Percentiles rank a stretch among this genome's conserved stretches.
phyloP scores from a whole-genome alignment of 1,140 invertebrate species.

The Drosophila burlai region DNA sequence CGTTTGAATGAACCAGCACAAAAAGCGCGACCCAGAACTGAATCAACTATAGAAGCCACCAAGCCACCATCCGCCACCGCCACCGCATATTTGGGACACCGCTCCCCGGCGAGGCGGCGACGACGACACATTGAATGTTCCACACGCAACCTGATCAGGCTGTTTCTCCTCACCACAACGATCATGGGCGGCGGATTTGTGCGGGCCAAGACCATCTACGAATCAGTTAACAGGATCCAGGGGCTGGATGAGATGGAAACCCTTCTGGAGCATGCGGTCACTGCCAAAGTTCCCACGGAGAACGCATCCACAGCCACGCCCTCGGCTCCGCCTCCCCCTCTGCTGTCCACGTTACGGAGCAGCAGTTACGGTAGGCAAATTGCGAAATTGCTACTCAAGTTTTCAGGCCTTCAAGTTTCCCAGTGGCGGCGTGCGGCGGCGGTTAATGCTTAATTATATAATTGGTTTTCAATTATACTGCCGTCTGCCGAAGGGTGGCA shows the following conservation, averaged over 20 bases:
- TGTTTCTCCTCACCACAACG: slow-evolving; percentile 65
- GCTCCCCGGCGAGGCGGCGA: slow-evolving; percentile 19
- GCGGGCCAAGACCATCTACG: slow-evolving; percentile 43
- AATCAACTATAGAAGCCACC: slow-evolving; percentile 33
- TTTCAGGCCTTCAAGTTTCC: not conserved
- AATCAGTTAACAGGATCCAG: slow-evolving; percentile 34
- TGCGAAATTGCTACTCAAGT: slow-evolving; percentile 31
- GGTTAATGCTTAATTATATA: slow-evolving; percentile 49
- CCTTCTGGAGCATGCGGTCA: slow-evolving; percentile 4
- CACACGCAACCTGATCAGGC: slow-evolving; percentile 60
- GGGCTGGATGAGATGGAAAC: slow-evolving; percentile 6
- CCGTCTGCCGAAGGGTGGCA: slow-evolving; percentile 4
- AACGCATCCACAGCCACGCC: slow-evolving; percentile 20
- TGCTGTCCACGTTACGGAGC: slow-evolving; percentile 17
- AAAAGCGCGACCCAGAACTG: slow-evolving; percentile 52
- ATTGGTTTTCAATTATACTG: slow-evolving; percentile 48
- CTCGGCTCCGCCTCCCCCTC: not conserved
- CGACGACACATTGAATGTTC: slow-evolving; percentile 52
- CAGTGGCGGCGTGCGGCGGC: not conserved
- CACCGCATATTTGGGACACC: slow-evolving; percentile 12
- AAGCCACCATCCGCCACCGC: not conserved
- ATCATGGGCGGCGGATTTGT: slow-evolving; percentile 53
- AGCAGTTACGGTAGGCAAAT: slow-evolving; percentile 47
- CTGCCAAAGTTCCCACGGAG: slow-evolving; percentile 15
- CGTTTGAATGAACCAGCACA: slow-evolving; percentile 76